These are phyloP conservation scores for Leptopilina clavipes DNA, from an alignment of 1,140 invertebrate species.

Conservation along the genomic window DNA sequence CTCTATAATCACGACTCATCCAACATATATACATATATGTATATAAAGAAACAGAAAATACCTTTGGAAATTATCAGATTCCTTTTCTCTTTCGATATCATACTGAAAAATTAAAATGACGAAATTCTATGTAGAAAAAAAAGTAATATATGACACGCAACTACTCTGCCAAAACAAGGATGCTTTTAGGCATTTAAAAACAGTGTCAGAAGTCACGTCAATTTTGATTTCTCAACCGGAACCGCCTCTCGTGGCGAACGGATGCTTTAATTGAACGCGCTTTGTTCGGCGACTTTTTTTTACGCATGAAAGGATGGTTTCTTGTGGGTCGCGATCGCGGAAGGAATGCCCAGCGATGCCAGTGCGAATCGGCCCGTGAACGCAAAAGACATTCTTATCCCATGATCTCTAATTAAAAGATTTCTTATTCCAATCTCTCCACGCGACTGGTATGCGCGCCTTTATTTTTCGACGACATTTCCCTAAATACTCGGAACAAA, in stretches of 20 bases:
- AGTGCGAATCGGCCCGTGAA: neutral
- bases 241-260: neutral
- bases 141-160: no score
- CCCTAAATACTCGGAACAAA: constrained; percentile 15
- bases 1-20: neutral
- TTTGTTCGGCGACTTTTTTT: constrained; percentile 49
- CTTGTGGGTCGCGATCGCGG: constrained; percentile 36
- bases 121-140: no score
- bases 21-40: no score
- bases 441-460: neutral
- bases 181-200: neutral
- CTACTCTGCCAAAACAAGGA: no score
- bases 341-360: constrained; percentile 42
- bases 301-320: constrained; percentile 15
- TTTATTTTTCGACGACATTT: neutral
- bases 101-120: no score
- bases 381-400: constrained; percentile 44
- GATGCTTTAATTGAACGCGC: constrained; percentile 49
- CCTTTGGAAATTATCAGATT: no score
- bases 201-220: constrained; percentile 38
- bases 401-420: constrained; percentile 60
- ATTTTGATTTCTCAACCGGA: constrained; percentile 42
- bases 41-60: no score
- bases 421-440: constrained; percentile 45
- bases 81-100: no score